Base-by-base conservation (phyloP, 2,113 vertebrate species). In the Tetraodon nigroviridis region DNA sequence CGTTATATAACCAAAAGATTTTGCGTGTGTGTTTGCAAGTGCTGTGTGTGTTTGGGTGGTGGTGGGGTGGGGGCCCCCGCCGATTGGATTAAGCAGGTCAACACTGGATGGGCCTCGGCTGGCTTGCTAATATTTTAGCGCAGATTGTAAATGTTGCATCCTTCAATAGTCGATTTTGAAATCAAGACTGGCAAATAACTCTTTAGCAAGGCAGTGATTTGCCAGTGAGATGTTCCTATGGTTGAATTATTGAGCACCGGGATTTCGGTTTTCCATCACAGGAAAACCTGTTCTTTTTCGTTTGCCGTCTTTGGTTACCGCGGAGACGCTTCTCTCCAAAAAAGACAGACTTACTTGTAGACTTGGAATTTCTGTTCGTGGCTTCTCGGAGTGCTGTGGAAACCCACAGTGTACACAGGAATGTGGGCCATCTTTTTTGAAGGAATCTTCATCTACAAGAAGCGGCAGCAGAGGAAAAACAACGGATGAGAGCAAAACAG, bases 401-500 rank as follows among this genome's bases (percentile, higher is more conserved):
- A 97, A 54, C 96, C 95, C 71, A 99, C 86, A 0, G 92, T 92
- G 55, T 98, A 98, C 55, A 99, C 95, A 0, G 96, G 96, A 73
- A 98, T 97, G 73, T 98, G 95, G 12, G 92, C 94, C 77, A 95
- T 83, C 90, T 98, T 98, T 90, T 97, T 98, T 2, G 94, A 94
- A 51, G 96, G 96, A 62, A 97, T 93, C 91, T 96, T 97, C 91
- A 99, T 96, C 96, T 99, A 84, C 15, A 63, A 62, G 17, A 58
- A 51, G 12, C 27, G 64, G 59, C 49, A 15, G 12, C 3, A 41
- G 0, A 61, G 37, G 37, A 29, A 20, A 61, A 15, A 14, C 3
- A 46, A 4, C 40, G 6, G n/a, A 13, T 7, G 44, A 17, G 44
- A 46, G 8, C 6, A 13, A 46, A n/a, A 1, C 16, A 46, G 15